Percentiles rank a stretch among this genome's conserved stretches.
These are phyloP conservation scores for Hydrochoerus hydrochaeris DNA, from an alignment of 2,113 vertebrate species.

Conservation along the genomic window DNA sequence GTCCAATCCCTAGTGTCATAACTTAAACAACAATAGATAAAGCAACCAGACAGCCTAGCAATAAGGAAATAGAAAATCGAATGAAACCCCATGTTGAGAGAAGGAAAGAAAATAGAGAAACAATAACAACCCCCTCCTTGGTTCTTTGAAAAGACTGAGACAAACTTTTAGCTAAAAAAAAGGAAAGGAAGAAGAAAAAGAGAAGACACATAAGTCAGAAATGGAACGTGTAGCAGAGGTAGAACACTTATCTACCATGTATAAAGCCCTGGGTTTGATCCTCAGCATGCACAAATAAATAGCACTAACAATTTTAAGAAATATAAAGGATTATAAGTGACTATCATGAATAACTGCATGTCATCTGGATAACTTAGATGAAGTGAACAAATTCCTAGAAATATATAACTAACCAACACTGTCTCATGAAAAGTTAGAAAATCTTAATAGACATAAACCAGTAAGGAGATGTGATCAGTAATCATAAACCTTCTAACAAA, in stretches of 20 bases:
- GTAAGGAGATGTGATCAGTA: not conserved
- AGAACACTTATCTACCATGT: not conserved
- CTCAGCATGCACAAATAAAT: not conserved
- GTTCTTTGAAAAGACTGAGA: not conserved
- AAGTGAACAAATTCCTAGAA: not conserved
- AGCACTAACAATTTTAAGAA: not conserved
- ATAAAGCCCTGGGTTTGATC: not conserved
- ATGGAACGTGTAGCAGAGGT: not conserved
- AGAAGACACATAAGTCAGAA: not conserved
- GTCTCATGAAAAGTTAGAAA: not conserved
- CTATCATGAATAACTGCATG: not conserved
- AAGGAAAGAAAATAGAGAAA: not conserved
- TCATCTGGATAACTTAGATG: not conserved
- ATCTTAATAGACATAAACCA: not conserved
- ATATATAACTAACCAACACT: not conserved
- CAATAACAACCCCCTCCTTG: not conserved
- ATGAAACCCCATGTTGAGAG: not conserved
- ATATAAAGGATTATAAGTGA: not conserved
- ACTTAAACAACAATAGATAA: not conserved
- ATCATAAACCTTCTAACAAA: not conserved
- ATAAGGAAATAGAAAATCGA: not conserved
- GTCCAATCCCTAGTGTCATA: not conserved
- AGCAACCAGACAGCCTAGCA: not conserved
- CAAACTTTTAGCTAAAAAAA: not conserved
- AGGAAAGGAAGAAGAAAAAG: not conserved